Evolutionary conservation across 2,113 vertebrate species (phyloP).

Genomic region (Osmerus mordax): DNA sequence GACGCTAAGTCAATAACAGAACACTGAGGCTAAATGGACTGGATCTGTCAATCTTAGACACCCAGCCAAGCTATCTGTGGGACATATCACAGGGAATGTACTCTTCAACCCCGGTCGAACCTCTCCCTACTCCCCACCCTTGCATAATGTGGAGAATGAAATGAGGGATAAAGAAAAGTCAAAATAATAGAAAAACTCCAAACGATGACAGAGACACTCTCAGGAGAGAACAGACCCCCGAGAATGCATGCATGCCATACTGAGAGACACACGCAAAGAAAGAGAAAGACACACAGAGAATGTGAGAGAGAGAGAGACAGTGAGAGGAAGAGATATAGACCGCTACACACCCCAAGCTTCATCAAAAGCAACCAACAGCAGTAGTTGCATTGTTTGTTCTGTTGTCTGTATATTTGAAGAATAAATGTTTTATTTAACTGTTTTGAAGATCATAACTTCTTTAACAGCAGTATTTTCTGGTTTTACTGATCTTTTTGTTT

Average conservation of each 20-base stretch:
- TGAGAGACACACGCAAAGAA: background rate
- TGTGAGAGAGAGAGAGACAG: too few relatives aligned
- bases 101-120: slow-evolving; percentile 35
- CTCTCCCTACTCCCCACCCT: slow-evolving; percentile 14
- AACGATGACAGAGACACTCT: slow-evolving; percentile 45
- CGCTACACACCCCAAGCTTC: too few relatives aligned
- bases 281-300: background rate
- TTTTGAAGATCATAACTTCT: too few relatives aligned
- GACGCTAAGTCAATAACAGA: slow-evolving; percentile 43
- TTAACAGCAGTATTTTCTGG: too few relatives aligned
- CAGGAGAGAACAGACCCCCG: background rate
- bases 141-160: background rate
- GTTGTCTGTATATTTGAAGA: too few relatives aligned
- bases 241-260: background rate
- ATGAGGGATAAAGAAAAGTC: slow-evolving; percentile 29
- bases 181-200: slow-evolving; percentile 44
- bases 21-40: slow-evolving; percentile 27
- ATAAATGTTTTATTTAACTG: too few relatives aligned
- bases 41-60: slow-evolving; percentile 42
- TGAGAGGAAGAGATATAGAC: too few relatives aligned
- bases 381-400: too few relatives aligned
- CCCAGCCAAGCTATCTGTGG: slow-evolving; percentile 38
- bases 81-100: slow-evolving; percentile 15
- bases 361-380: too few relatives aligned
- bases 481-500: too few relatives aligned